Conservation (phyloP, 2,113 vertebrate species). For the Eretmochelys imbricata region DNA sequence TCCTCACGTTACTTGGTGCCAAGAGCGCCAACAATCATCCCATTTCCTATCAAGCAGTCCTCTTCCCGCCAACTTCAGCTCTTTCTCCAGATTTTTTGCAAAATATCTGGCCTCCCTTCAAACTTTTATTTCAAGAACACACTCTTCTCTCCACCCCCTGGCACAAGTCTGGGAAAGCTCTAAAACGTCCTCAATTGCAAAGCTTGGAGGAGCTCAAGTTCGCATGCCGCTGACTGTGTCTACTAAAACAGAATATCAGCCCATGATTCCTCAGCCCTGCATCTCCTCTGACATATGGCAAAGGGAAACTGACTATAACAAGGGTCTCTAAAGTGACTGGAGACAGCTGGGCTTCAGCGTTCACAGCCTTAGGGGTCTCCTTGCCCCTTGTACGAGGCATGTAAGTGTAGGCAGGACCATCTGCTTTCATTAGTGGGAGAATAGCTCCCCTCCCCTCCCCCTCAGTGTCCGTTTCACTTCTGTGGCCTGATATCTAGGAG, state of each 20-base stretch:
- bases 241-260: background rate
- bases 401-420: background rate
- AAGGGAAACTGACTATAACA: background rate
- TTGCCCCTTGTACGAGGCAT: too few species aligned
- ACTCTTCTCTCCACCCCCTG: background rate
- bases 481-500: background rate
- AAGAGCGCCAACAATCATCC: background rate
- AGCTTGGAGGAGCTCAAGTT: background rate
- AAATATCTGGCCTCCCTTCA: background rate
- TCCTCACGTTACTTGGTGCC: background rate
- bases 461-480: background rate
- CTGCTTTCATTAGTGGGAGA: background rate
- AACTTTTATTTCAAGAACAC: background rate
- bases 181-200: background rate
- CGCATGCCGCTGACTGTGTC: background rate
- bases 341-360: background rate
- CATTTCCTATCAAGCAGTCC: background rate
- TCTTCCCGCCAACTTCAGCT: background rate
- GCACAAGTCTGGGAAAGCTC: background rate
- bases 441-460: rapidly evolving
- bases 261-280: background rate
- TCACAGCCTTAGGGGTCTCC: background rate
- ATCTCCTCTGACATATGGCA: background rate
- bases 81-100: background rate
- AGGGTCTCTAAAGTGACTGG: background rate